phyloP scores from a whole-genome alignment of 2,797 vertebrate genomes.

The Acanthiza pusilla region DNA sequence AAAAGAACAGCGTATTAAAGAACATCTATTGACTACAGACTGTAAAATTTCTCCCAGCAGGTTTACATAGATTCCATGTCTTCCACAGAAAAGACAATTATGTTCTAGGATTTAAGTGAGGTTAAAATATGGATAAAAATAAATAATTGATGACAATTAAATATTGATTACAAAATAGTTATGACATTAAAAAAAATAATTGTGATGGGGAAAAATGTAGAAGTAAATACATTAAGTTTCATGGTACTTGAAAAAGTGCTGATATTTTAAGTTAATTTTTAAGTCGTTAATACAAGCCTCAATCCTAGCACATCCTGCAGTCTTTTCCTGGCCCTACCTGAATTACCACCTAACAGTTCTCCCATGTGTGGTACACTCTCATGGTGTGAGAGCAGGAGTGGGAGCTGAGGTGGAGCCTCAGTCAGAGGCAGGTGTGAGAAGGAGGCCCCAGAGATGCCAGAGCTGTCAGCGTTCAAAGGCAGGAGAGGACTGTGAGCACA shows the following conservation, averaged over 20 bases:
- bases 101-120: background rate
- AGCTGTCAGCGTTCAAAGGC: fast-evolving
- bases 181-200: background rate
- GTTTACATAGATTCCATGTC: background rate
- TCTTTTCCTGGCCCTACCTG: background rate
- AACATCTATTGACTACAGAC: background rate
- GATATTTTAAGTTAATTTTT: background rate
- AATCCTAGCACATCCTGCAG: too few relatives aligned
- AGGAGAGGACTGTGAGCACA: background rate
- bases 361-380: background rate
- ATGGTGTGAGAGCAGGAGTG: background rate
- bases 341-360: background rate
- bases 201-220: background rate
- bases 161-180: background rate
- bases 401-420: background rate
- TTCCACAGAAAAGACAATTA: background rate
- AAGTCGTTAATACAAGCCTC: background rate
- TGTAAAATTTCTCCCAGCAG: background rate
- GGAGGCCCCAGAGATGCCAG: background rate
- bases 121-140: background rate
- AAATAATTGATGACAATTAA: background rate
- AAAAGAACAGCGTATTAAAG: background rate
- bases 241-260: background rate
- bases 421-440: background rate
- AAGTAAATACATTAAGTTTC: background rate